Evolutionary conservation across 2,797 vertebrate genomes (phyloP).

Genomic region (Centroberyx gerrardi): DNA sequence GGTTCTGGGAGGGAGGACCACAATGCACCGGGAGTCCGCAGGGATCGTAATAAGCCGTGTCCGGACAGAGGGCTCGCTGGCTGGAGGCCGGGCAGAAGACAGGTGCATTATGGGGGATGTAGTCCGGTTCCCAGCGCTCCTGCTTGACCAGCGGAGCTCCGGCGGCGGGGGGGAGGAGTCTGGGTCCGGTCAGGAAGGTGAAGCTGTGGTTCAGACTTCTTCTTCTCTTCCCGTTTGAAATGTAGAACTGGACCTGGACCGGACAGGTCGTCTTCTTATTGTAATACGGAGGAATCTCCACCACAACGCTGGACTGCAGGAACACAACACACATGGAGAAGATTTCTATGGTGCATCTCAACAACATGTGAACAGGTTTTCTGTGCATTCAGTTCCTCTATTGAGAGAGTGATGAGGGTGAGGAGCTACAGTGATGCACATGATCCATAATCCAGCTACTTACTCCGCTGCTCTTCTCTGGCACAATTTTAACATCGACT

Average conservation of each 20-base stretch:
- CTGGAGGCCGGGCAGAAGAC: conserved; percentile 63
- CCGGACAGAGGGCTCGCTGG: conserved; percentile 72
- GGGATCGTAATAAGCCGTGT: conserved; percentile 82
- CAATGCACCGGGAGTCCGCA: conserved; percentile 85
- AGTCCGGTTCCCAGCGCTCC: conserved; percentile 87
- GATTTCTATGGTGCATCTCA: not conserved
- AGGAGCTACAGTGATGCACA: too few relatives aligned
- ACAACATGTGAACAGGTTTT: too few relatives aligned
- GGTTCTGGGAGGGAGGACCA: conserved; percentile 75
- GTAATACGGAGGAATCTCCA: conserved; percentile 93
- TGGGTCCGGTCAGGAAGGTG: conserved; percentile 83
- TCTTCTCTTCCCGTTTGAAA: conserved; percentile 96
- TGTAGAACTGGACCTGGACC: conserved; percentile 93
- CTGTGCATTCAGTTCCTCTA: too few relatives aligned
- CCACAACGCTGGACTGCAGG: conserved; percentile 89
- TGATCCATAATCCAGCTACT: conserved; percentile 50
- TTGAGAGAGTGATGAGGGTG: too few relatives aligned
- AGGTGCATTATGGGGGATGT: conserved; percentile 81
- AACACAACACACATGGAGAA: conserved; percentile 11
- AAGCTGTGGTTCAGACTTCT: conserved; percentile 92
- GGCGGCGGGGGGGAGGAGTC: not conserved
- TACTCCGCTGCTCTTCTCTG: conserved; percentile 92
- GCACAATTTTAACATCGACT: conserved; percentile 90
- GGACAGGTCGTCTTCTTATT: conserved; percentile 86
- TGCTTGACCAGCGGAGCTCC: conserved; percentile 88